Conservation (phyloP, 2,888 invertebrate species). For the Idaea biselata region DNA sequence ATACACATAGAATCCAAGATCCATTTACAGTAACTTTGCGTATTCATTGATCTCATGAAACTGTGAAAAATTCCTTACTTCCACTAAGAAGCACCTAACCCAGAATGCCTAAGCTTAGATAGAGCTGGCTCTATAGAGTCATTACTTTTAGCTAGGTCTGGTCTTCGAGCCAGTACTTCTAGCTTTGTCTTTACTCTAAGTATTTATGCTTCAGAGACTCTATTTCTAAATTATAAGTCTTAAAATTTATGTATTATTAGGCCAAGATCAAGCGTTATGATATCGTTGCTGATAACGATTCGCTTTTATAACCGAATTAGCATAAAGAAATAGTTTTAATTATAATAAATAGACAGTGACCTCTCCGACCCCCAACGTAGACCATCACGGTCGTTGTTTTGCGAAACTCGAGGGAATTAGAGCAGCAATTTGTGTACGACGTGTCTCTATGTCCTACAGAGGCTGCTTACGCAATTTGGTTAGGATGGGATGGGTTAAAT, state of each 20-base stretch:
- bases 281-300: background rate
- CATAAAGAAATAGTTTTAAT: slow-evolving; percentile 40
- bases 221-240: background rate
- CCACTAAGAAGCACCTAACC: too few relatives aligned
- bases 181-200: too few relatives aligned
- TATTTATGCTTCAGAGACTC: too few relatives aligned
- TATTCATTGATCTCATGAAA: too few relatives aligned
- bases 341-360: slow-evolving; percentile 36
- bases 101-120: too few relatives aligned
- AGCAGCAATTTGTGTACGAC: slow-evolving; percentile 62
- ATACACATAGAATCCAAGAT: too few relatives aligned
- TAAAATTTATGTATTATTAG: background rate
- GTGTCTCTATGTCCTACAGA: background rate
- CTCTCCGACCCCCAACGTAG: slow-evolving; percentile 43
- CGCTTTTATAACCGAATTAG: slow-evolving; percentile 6
- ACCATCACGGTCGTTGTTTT: slow-evolving; percentile 57
- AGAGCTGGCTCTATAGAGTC: too few relatives aligned
- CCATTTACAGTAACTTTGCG: too few relatives aligned
- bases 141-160: too few relatives aligned
- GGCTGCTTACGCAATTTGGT: background rate
- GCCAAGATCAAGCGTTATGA: background rate
- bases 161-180: too few relatives aligned
- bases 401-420: slow-evolving; percentile 72
- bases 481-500: background rate
- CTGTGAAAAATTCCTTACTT: too few relatives aligned